Evolutionary conservation across 2,113 vertebrate genomes (phyloP).

Genomic region (Halichoeres trimaculatus): DNA sequence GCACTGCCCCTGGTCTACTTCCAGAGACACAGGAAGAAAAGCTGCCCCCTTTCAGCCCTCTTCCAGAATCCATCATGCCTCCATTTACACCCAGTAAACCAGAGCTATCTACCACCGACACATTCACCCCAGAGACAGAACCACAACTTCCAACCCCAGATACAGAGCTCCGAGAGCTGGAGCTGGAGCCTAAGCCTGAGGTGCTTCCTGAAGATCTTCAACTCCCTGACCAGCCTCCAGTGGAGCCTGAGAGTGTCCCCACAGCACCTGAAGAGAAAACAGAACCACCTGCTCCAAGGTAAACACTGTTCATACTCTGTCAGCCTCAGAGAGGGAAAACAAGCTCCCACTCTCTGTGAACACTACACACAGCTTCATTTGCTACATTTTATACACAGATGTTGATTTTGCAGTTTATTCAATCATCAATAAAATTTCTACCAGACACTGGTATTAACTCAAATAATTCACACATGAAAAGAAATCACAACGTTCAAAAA

Average conservation of each 20-base stretch:
- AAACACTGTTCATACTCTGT: constrained; percentile 6
- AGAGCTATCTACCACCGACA: constrained; percentile 29
- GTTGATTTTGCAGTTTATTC: neutral
- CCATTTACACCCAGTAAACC: constrained; percentile 45
- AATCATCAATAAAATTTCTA: neutral
- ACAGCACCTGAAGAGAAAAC: constrained; percentile 73
- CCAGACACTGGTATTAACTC: no score
- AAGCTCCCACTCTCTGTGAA: neutral
- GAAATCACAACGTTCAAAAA: no score
- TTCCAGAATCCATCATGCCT: constrained; percentile 57
- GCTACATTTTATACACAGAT: neutral
- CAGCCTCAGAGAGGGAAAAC: neutral
- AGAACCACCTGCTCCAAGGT: constrained; percentile 70
- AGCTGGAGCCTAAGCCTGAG: constrained; percentile 52
- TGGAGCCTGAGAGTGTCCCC: constrained; percentile 39
- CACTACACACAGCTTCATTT: neutral
- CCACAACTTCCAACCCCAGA: constrained; percentile 53
- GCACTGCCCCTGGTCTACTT: constrained; percentile 47
- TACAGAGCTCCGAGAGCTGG: constrained; percentile 41
- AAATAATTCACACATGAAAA: no score
- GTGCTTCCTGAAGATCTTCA: constrained; percentile 49
- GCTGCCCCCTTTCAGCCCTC: constrained; percentile 34
- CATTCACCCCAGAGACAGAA: constrained; percentile 28
- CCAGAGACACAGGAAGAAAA: constrained; percentile 51
- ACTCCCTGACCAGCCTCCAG: constrained; percentile 24